phyloP scores from a whole-genome alignment of 1,140 invertebrate genomes.

The Portunus trituberculatus region DNA sequence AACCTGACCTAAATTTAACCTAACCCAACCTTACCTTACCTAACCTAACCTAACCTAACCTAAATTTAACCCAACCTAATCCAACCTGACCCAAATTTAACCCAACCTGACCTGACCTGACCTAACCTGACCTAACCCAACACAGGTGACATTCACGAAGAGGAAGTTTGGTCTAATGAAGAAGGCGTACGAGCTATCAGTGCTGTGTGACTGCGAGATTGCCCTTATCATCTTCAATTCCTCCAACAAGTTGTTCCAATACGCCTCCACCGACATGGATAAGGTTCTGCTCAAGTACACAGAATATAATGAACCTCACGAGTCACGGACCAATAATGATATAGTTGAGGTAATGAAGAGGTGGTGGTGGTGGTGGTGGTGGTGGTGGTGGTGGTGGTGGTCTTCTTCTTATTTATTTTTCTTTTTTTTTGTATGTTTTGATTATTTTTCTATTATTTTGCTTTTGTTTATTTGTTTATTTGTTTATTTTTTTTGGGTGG shows the following conservation, averaged over 20 bases:
- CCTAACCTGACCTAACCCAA: no score
- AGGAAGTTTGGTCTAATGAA: conserved; percentile 99
- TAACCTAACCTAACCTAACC: no score
- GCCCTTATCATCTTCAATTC: conserved; percentile 99
- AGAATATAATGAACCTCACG: conserved; percentile 99
- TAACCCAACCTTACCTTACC: no score
- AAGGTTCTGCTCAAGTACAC: conserved; percentile 99
- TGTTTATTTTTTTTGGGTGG: no score
- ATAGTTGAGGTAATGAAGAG: conserved; percentile 90
- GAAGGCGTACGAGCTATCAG: conserved; percentile 99
- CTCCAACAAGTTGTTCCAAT: conserved; percentile 99
- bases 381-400: not conserved
- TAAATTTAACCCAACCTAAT: no score
- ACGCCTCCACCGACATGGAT: conserved; percentile 99
- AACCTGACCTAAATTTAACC: no score
- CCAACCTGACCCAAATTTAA: no score
- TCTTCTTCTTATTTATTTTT: no score
- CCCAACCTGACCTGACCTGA: no score
- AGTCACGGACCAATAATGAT: conserved; percentile 99
- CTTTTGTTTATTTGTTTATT: no score
- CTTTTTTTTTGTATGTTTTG: no score
- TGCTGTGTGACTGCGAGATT: conserved; percentile 99
- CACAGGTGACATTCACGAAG: conserved; percentile 99
- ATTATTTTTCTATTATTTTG: no score
- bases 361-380: conserved; percentile 12